Percentiles rank a stretch among this genome's conserved stretches.
phyloP scores from a whole-genome alignment of 2,797 vertebrate genomes.

The Merluccius polli region DNA sequence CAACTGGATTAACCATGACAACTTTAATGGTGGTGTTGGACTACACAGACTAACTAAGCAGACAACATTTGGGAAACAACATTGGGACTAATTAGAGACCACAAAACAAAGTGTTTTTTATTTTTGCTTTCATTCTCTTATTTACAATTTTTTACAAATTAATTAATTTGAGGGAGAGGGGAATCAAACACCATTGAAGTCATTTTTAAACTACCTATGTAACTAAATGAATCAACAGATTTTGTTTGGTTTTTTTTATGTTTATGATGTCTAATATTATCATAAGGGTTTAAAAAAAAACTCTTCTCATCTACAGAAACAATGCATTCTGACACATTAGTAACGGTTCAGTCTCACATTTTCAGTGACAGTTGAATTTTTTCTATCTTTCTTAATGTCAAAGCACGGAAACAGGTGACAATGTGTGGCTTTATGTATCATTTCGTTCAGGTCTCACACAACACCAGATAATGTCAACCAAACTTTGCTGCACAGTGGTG shows the following conservation, averaged over 20 bases:
- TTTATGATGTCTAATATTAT: not conserved
- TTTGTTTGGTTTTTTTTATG: not conserved
- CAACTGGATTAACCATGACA: slow-evolving; percentile 37
- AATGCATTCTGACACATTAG: not conserved
- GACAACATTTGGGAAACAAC: not conserved
- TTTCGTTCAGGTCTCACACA: slow-evolving; percentile 27
- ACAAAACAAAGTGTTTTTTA: not conserved
- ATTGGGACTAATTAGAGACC: not conserved
- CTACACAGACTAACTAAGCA: not conserved
- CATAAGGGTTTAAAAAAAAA: not conserved
- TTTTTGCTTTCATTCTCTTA: not conserved
- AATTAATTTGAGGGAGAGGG: not conserved
- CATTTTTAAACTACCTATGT: not conserved
- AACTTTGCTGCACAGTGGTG: slow-evolving; percentile 46
- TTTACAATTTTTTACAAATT: no score
- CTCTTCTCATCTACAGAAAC: not conserved
- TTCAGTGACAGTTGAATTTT: not conserved
- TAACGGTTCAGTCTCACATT: not conserved
- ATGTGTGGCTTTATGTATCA: not conserved
- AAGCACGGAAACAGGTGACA: not conserved
- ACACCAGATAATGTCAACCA: slow-evolving; percentile 61
- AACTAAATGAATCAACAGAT: not conserved
- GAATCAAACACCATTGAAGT: not conserved
- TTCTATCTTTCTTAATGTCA: slow-evolving; percentile 55
- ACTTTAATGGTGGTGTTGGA: slow-evolving; percentile 33